Base-by-base conservation (phyloP, 2,797 vertebrate genomes). In the Leptoclinus maculatus region DNA sequence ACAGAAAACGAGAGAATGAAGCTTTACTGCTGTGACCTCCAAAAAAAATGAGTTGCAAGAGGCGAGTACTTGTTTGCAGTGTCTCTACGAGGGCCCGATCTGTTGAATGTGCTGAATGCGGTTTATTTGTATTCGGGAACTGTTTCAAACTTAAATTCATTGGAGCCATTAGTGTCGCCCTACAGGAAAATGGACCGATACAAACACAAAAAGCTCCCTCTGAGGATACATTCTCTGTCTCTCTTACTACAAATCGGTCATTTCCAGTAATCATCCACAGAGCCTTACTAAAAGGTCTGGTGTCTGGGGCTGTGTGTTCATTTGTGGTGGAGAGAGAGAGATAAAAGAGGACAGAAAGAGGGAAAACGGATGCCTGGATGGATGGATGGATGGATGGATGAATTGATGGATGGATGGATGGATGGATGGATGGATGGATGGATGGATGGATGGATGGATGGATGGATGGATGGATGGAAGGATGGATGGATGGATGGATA, bases 231-330 rank as follows among this genome's bases (percentile, higher is more conserved):
- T 57, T 57, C 27, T 39, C 57, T 54, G n/a, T n/a, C 57, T 63
- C 45, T 39, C 32, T 54, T 25, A 19, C 43, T 34, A 51, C 36
- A 68, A 68, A 79, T 71, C 38, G 65, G 67, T 69, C 57, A 74
- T 78, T 82, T 86, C 74, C 49, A 56, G 25, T 78, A 36, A 82
- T 86, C 71, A 66, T 70, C 79, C 83, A 63, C 70, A 57, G 25
- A 71, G 38, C 45, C 71, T 72, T 9, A 29, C 23, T 76, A 76
- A 68, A 71, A 57, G 74, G 56, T 41, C 41, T 79, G 70, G 25
- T 59, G 64, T 54, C 5, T 79, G 66, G 65, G 63, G 45, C 29
- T 65, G 57, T 75, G 68, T 59, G 66, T 66, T 66, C 32, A n/a
- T 70, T 53, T 77, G 57, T 51, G 12, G 8, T 25, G 69, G 6